These are phyloP conservation scores for Hystrix brachyura DNA, from an alignment of 2,113 vertebrate species.

Conservation along the genomic window DNA sequence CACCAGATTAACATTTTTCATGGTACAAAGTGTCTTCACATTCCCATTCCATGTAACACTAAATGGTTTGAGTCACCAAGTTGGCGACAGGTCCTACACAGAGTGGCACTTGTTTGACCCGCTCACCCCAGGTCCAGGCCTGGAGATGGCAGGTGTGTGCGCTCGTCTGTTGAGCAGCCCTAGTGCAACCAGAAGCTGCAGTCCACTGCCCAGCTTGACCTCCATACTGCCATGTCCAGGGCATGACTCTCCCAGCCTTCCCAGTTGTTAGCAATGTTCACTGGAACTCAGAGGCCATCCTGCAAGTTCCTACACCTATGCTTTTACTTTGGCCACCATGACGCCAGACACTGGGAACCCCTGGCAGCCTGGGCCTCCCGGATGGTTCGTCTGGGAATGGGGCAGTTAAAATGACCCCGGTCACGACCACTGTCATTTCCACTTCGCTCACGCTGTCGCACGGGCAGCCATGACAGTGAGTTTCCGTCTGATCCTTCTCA, in stretches of 20 bases:
- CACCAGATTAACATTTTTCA: fast-evolving
- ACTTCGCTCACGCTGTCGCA: fast-evolving
- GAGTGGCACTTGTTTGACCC: not conserved
- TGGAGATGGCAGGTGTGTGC: not conserved
- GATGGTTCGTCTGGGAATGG: not conserved
- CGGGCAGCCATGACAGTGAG: fast-evolving
- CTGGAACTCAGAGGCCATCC: not conserved
- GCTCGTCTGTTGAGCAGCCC: no score
- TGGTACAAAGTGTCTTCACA: not conserved
- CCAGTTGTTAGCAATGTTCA: not conserved
- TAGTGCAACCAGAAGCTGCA: not conserved
- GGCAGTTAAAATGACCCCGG: not conserved
- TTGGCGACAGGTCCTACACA: not conserved
- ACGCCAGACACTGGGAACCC: not conserved
- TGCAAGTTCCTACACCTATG: not conserved
- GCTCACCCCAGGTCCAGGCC: no score
- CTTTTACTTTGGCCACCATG: fast-evolving
- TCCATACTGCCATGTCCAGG: no score
- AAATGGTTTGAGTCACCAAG: not conserved
- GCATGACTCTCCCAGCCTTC: not conserved
- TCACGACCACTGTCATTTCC: not conserved
- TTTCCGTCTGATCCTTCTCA: not conserved
- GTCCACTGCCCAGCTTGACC: not conserved
- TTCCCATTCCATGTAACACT: not conserved
- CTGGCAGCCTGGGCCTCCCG: not conserved